A percentile compares a stretch with the other conserved stretches of the same genome.
Conservation (phyloP, 1,140 invertebrate genomes). For the Magallana gigas region DNA sequence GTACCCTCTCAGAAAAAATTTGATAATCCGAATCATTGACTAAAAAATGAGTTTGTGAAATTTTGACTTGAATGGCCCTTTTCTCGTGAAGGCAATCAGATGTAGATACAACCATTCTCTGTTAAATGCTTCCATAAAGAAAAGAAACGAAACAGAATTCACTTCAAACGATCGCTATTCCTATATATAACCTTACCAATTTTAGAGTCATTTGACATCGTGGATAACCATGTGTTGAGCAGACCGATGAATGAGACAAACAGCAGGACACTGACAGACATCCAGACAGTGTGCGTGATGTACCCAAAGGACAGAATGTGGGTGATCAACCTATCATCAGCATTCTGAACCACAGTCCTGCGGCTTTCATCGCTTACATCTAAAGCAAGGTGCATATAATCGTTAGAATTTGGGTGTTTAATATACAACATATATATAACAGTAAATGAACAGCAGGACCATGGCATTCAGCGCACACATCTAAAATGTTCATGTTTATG, state of each 20-base stretch:
- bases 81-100: too few species aligned
- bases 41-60: too few species aligned
- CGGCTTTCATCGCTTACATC: neutral
- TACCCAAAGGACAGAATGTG: conserved; percentile 27
- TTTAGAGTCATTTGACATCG: neutral
- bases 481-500: neutral
- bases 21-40: too few species aligned
- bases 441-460: too few species aligned
- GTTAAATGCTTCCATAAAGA: too few species aligned
- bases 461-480: neutral
- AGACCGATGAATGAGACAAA: conserved; percentile 43
- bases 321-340: neutral
- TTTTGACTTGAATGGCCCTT: too few species aligned
- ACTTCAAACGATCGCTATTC: too few species aligned
- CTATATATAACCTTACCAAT: neutral
- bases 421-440: too few species aligned
- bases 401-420: too few species aligned
- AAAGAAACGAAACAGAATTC: too few species aligned
- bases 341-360: neutral
- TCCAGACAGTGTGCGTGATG: conserved; percentile 6
- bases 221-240: conserved; percentile 21
- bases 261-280: conserved; percentile 17
- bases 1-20: too few species aligned
- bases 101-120: too few species aligned
- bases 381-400: neutral